phyloP scores from a whole-genome alignment of 2,888 invertebrate genomes.

The Drepana falcataria region DNA sequence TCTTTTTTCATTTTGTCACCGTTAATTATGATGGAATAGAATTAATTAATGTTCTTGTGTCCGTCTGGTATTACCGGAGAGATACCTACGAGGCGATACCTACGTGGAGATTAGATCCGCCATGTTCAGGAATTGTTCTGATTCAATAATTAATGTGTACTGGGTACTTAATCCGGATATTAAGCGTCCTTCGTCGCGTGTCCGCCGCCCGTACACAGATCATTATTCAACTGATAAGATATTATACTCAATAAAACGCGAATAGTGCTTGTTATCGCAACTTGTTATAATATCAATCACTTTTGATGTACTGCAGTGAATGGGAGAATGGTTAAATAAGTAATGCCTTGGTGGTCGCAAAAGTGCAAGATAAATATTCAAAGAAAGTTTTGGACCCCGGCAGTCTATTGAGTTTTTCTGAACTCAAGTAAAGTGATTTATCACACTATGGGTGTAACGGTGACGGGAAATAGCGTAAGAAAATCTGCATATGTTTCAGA shows the following conservation, averaged over 20 bases:
- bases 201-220: constrained; percentile 29
- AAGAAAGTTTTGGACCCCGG: no score
- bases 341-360: no score
- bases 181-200: constrained; percentile 33
- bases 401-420: no score
- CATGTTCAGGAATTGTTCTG: constrained; percentile 53
- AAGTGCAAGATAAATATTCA: no score
- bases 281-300: not conserved
- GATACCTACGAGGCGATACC: not conserved
- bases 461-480: no score
- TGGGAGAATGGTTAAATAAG: no score
- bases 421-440: no score
- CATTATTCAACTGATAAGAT: constrained; percentile 39
- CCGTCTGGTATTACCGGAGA: constrained; percentile 25
- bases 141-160: constrained; percentile 68
- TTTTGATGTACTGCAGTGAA: not conserved
- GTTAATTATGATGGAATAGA: constrained; percentile 9
- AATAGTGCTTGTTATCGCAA: not conserved
- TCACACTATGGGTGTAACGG: no score
- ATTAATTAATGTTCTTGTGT: constrained; percentile 21
- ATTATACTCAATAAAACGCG: constrained; percentile 1
- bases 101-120: constrained; percentile 47
- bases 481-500: no score
- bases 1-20: constrained; percentile 14
- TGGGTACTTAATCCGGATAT: constrained; percentile 64